Conservation (phyloP, 2,888 invertebrate species). For the Ornithoptera priamus region DNA sequence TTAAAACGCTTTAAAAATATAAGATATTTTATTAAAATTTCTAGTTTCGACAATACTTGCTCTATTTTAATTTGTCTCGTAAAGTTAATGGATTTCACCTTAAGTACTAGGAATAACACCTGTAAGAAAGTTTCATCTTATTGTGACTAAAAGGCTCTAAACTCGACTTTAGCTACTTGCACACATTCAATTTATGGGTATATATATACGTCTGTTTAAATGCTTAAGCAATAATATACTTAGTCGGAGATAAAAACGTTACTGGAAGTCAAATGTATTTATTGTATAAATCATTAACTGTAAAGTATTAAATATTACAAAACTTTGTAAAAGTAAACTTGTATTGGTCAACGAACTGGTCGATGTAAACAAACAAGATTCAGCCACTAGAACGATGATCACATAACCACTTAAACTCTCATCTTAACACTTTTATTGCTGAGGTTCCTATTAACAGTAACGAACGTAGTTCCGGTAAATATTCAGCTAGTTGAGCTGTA, state of each 20-base stretch:
- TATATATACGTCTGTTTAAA: too few relatives aligned
- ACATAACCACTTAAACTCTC: constrained; percentile 10
- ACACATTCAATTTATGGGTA: too few relatives aligned
- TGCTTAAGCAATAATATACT: neutral
- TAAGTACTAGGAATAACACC: too few relatives aligned
- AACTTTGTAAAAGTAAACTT: neutral
- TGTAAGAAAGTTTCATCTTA: too few relatives aligned
- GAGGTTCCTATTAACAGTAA: neutral
- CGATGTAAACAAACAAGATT: constrained; percentile 20
- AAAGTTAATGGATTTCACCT: too few relatives aligned
- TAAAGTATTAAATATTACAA: neutral
- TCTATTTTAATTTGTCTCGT: too few relatives aligned
- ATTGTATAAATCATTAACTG: neutral
- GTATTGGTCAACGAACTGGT: constrained; percentile 2
- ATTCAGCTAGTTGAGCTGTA: constrained; percentile 12
- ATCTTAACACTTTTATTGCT: constrained; percentile 4
- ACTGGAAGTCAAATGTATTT: neutral
- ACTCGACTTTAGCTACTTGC: too few relatives aligned
- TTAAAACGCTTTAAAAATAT: too few relatives aligned
- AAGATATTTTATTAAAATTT: too few relatives aligned
- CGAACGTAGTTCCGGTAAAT: neutral
- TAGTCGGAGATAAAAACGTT: neutral
- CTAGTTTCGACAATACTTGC: too few relatives aligned
- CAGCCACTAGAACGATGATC: constrained; percentile 10
- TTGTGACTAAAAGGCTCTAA: too few relatives aligned